phyloP scores from a whole-genome alignment of 2,888 invertebrate species.

The Pachydiplax longipennis region DNA sequence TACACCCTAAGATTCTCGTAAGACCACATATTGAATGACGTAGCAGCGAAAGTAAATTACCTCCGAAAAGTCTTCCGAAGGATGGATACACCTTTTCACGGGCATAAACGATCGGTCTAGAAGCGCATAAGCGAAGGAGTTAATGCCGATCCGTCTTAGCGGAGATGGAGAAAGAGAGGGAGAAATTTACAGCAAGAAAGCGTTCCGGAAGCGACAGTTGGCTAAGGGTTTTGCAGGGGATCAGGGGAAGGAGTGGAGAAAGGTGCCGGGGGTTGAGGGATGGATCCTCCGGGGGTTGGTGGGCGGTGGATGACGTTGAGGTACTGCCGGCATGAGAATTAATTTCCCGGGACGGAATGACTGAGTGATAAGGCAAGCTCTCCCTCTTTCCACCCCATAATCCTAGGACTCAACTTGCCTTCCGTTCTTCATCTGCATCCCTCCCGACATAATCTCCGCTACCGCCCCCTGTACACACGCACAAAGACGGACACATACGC shows the following conservation, averaged over 20 bases:
- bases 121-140: not conserved
- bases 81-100: too few relatives aligned
- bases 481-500: not conserved
- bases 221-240: constrained; percentile 14
- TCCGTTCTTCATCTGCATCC: constrained; percentile 38
- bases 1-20: too few relatives aligned
- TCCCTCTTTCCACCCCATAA: not conserved
- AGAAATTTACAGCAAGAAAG: not conserved
- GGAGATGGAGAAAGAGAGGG: not conserved
- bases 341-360: constrained; percentile 44
- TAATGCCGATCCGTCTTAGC: not conserved
- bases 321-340: constrained; percentile 39
- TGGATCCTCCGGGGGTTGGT: constrained; percentile 6
- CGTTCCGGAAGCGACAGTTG: constrained; percentile 13
- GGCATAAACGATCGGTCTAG: too few relatives aligned
- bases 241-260: not conserved
- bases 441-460: not conserved
- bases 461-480: not conserved
- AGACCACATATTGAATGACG: too few relatives aligned
- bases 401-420: not conserved
- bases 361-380: constrained; percentile 40
- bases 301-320: constrained; percentile 28
- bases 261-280: not conserved
- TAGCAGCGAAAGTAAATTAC: too few relatives aligned
- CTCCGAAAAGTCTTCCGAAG: too few relatives aligned